Percentiles rank a stretch among this genome's conserved stretches.
Conservation (phyloP, 2,797 vertebrate species). For the Gobio occitaniae region DNA sequence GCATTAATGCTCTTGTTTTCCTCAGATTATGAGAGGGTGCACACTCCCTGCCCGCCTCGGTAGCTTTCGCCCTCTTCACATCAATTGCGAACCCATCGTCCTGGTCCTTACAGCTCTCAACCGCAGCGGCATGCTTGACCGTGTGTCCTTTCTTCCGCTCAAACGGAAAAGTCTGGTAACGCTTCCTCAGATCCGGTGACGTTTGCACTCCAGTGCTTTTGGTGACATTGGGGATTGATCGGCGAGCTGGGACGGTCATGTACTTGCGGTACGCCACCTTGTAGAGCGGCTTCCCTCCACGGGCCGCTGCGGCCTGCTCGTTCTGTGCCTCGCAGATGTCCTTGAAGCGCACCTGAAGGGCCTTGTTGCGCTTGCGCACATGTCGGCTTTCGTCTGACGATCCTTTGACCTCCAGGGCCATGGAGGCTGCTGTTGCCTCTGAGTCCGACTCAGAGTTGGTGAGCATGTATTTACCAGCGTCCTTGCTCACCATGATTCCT, state of each 20-base stretch:
- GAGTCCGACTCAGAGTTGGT: conserved; percentile 92
- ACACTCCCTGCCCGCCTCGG: conserved; percentile 68
- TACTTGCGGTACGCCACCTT: conserved; percentile 94
- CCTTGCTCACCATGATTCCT: conserved; percentile 99
- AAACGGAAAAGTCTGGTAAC: conserved; percentile 96
- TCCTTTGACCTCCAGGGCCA: conserved; percentile 92
- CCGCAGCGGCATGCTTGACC: conserved; percentile 82
- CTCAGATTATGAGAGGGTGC: conserved; percentile 69
- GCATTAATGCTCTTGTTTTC: conserved; percentile 87
- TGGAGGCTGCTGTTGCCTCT: conserved; percentile 82
- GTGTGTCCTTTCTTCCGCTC: conserved; percentile 92
- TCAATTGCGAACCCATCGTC: conserved; percentile 89
- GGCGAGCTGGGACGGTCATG: conserved; percentile 96
- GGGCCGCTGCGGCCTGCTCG: conserved; percentile 87
- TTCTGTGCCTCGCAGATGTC: conserved; percentile 99
- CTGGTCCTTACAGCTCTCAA: conserved; percentile 83
- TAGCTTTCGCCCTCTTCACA: conserved; percentile 77
- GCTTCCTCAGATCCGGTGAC: conserved; percentile 92
- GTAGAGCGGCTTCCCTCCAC: conserved; percentile 80
- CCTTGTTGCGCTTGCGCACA: conserved; percentile 95
- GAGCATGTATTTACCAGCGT: conserved; percentile 89
- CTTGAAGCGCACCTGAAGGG: conserved; percentile 98
- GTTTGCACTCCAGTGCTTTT: conserved; percentile 98
- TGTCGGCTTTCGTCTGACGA: conserved; percentile 91
- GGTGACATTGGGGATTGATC: conserved; percentile 98